Evolutionary conservation across 2,113 vertebrate species (phyloP).

Genomic region (Zeus faber): DNA sequence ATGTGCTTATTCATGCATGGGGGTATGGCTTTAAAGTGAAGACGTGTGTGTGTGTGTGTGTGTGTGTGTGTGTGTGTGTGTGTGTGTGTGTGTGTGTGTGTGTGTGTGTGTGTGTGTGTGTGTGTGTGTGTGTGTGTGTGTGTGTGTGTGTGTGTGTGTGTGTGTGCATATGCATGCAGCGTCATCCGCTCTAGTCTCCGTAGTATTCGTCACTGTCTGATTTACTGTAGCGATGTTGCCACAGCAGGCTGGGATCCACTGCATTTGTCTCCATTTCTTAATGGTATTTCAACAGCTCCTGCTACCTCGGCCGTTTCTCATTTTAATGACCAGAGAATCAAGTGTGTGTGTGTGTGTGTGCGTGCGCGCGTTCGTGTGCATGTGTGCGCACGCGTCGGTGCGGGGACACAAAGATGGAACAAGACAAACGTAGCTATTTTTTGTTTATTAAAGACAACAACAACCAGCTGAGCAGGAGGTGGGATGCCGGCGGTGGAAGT

Average conservation of each 20-base stretch:
- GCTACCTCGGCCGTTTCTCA: slow-evolving; percentile 74
- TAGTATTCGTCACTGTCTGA: slow-evolving; percentile 77
- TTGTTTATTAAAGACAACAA: slow-evolving; percentile 54
- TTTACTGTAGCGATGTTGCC: slow-evolving; percentile 67
- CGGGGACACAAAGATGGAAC: slow-evolving; percentile 28
- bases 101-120: slow-evolving; percentile 22
- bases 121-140: slow-evolving; percentile 6
- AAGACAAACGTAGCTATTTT: slow-evolving; percentile 50
- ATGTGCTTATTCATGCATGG: background rate
- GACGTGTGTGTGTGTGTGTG: slow-evolving; percentile 7
- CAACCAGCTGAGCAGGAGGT: too few relatives aligned
- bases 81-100: slow-evolving; percentile 6
- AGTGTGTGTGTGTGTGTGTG: slow-evolving; percentile 31
- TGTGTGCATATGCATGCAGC: slow-evolving; percentile 40
- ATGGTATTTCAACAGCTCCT: slow-evolving; percentile 79
- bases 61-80: slow-evolving; percentile 5
- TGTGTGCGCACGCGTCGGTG: slow-evolving; percentile 10
- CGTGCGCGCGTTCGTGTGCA: slow-evolving; percentile 14
- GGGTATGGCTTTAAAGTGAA: background rate
- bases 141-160: slow-evolving; percentile 12
- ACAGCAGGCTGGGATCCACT: slow-evolving; percentile 59
- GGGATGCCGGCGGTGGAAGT: too few relatives aligned
- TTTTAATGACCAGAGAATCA: slow-evolving; percentile 77
- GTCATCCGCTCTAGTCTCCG: slow-evolving; percentile 20
- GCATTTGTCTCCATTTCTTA: slow-evolving; percentile 82